These are phyloP conservation scores for Xestoiulus laeticollis DNA, from an alignment of 2,888 invertebrate genomes.

Conservation along the genomic window DNA sequence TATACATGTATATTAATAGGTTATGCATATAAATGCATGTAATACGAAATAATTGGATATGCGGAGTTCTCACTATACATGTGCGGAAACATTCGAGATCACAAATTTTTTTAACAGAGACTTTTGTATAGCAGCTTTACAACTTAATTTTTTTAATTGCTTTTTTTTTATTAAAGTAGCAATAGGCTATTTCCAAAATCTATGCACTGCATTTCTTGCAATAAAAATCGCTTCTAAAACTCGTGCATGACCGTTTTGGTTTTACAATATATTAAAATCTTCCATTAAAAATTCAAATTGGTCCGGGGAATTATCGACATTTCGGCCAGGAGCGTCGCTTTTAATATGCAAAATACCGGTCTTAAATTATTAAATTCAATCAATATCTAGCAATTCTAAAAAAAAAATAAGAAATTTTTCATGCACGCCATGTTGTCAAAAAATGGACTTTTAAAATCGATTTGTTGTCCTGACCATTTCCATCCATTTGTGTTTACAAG, in stretches of 20 bases:
- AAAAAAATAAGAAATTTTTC: neutral
- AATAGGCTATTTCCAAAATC: neutral
- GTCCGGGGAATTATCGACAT: neutral
- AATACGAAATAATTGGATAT: too few species aligned
- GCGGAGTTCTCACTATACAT: too few species aligned
- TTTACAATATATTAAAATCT: neutral
- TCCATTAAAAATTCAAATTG: neutral
- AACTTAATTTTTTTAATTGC: too few species aligned
- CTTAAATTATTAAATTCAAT: slow-evolving; percentile 2
- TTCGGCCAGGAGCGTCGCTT: neutral
- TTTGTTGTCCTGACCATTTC: neutral
- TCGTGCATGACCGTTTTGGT: slow-evolving; percentile 31
- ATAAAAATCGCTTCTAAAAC: neutral
- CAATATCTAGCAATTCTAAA: neutral
- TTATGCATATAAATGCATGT: too few species aligned
- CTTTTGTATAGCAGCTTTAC: too few species aligned
- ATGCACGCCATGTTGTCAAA: neutral
- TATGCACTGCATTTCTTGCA: neutral
- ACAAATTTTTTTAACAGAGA: too few species aligned
- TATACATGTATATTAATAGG: too few species aligned
- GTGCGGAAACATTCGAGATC: too few species aligned
- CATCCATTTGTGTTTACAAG: neutral
- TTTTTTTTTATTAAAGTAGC: too few species aligned
- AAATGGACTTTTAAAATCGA: neutral
- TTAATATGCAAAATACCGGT: neutral